Percentiles rank a stretch among this genome's conserved stretches.
phyloP scores from a whole-genome alignment of 2,797 vertebrate genomes.

The Gouania willdenowi region DNA sequence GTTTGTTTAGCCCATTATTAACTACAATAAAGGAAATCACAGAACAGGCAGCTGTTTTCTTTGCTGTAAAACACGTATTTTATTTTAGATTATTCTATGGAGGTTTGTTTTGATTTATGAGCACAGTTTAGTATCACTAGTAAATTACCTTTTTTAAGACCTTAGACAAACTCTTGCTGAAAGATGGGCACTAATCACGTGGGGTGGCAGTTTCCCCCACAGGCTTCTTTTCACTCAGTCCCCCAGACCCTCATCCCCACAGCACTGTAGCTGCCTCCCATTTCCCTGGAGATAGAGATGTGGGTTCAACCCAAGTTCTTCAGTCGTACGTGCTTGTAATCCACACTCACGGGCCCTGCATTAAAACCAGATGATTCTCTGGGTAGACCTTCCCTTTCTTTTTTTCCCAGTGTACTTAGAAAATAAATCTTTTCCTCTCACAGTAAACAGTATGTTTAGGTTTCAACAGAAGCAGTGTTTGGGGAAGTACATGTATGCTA shows the following conservation, averaged over 20 bases:
- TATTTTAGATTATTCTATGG: no score
- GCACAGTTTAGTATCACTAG: no score
- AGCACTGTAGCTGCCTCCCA: conserved; percentile 55
- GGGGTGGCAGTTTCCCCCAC: conserved; percentile 43
- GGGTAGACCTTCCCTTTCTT: conserved; percentile 47
- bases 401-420: neutral
- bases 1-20: conserved; percentile 32
- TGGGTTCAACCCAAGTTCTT: conserved; percentile 75
- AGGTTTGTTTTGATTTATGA: no score
- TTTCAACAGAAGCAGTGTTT: conserved; percentile 34
- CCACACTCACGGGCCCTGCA: conserved; percentile 73
- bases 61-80: conserved; percentile 12
- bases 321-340: conserved; percentile 76
- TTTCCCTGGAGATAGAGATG: conserved; percentile 65
- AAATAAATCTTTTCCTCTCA: conserved; percentile 31
- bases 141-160: no score
- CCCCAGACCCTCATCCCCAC: conserved; percentile 39
- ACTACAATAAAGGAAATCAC: conserved; percentile 6
- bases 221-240: conserved; percentile 36
- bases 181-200: conserved; percentile 43
- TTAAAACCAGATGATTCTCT: conserved; percentile 77
- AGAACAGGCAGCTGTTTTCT: conserved; percentile 1
- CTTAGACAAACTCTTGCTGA: conserved; percentile 25
- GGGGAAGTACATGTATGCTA: conserved; percentile 22
- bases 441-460: conserved; percentile 49